Evolutionary conservation across 2,113 vertebrate genomes (phyloP), one percentile per base, ranked within the genome.

Genomic region (Entosphenus tridentatus): DNA sequence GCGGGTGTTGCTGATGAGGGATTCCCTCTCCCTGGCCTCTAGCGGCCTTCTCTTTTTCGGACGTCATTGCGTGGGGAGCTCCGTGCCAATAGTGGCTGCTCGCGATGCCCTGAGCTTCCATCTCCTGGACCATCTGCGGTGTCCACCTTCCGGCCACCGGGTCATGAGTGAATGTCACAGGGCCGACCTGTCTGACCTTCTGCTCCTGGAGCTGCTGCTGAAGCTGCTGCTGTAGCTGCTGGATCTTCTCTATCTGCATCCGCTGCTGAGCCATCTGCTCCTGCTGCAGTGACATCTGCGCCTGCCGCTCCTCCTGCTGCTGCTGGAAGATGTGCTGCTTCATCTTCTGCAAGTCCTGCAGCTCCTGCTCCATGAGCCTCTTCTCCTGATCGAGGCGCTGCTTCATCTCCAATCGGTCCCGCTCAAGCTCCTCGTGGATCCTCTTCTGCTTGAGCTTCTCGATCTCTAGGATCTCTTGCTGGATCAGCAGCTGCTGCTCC

Each of bases 251-350:
- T 1, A 98, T 81, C 73, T 98, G 93, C 75, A 95, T 80, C 72
- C 85, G 85, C 75, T 98, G 93, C 74, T 98, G 93, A 5, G 92
- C 93, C 3, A 98, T 79, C 78, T 98, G 93, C 73, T 98, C 93
- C 69, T 90, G 83, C 76, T 98, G 93, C 80, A 98, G 79, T 0
- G 87, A 89, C 10, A 96, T 82, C 76, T 98, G 93, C 0, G 83
- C 91, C 11, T 98, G 92, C 21, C 90, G 81, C 69, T 98, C 93
- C 72, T 87, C 84, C 71, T 96, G 90, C 76, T 98, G 93, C 74
- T 96, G 93, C 56, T 96, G 90, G 65, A 98, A 72, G 67, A 98
- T 91, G 13, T 98, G 93, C 68, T 96, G 93, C 78, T 98, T 98
- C 73, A 98, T 96, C 74, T 82, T 88, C 72, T 98, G 93, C 65